Base-by-base conservation (phyloP, 2,888 invertebrate genomes). In the Eupelmus urozonus region DNA sequence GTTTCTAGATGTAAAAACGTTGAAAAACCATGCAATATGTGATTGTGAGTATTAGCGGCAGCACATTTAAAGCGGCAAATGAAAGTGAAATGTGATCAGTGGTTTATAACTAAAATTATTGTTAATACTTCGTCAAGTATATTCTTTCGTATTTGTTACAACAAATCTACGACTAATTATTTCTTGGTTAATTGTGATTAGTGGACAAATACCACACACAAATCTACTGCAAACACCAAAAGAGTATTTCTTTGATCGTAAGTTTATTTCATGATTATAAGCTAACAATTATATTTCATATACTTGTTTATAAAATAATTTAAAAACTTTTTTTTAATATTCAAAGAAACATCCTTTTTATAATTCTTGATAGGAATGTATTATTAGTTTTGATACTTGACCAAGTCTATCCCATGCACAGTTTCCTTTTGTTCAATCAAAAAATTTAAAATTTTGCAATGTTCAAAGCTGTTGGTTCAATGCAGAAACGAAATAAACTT, bases 61-160 rank as follows among this genome's bases (percentile, higher is more conserved):
- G 88, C 89, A 88, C 89, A 89, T 85, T 85, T 84, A 89, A 89
- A 89, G 89, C 89, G 82, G 89, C 89, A 89, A 89, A 89, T 89
- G 85, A 89, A 86, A 89, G 84, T 87, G 86, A 88, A 86, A 85
- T 85, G 86, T 84, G 86, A 87, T 85, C 81, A 87, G 86, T 86
- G 85, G 76, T 79, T 79, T 82, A 80, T 84, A 85, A 86, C 85
- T 87, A 86, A 88, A 88, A 87, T 83, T 81, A 70, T 78, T 82
- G 83, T 85, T 85, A 83, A 83, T 82, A 85, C 87, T 88, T 88
- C 80, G 88, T 88, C 89, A 89, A 89, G 89, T 89, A 89, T 89
- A 83, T 82, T 49, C 16, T 80, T 65, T 53, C 9, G 57, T 25
- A 29, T 62, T n/a, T 40, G 63, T 66, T 76, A 59, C 27, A 67